Percentiles rank a stretch among this genome's conserved stretches.
Conservation (phyloP, 2,797 vertebrate genomes). For the Gadopsis marmoratus region DNA sequence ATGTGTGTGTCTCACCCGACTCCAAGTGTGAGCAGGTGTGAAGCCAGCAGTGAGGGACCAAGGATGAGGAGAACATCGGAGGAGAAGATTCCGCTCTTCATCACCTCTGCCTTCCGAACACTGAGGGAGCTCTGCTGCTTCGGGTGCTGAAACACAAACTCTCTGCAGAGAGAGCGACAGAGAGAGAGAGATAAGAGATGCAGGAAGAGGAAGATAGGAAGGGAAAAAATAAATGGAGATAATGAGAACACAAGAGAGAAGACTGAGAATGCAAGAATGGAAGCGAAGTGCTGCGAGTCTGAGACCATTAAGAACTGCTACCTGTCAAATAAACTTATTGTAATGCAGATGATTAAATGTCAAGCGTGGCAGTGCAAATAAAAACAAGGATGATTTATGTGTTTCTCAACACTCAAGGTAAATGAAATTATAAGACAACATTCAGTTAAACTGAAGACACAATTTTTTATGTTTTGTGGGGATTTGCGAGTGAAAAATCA, state of each 20-base stretch:
- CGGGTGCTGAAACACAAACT: constrained; percentile 85
- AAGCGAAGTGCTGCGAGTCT: constrained; percentile 13
- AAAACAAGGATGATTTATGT: constrained; percentile 48
- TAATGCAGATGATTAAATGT: constrained; percentile 49
- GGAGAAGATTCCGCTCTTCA: constrained; percentile 85
- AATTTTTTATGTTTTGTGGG: not conserved
- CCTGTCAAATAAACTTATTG: constrained; percentile 61
- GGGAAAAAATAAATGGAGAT: constrained; percentile 39
- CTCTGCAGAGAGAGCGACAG: constrained; percentile 63
- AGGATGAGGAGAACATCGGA: constrained; percentile 83
- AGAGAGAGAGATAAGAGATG: constrained; percentile 30
- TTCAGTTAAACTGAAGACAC: constrained; percentile 19
- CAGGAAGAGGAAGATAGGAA: constrained; percentile 20
- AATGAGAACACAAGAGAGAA: constrained; percentile 65
- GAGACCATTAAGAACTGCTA: constrained; percentile 45
- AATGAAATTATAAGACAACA: constrained; percentile 37
- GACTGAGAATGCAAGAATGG: constrained; percentile 17
- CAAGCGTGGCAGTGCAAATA: constrained; percentile 44
- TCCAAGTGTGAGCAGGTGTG: constrained; percentile 86
- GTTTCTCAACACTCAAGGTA: constrained; percentile 38
- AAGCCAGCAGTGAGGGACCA: constrained; percentile 82
- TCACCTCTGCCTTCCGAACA: constrained; percentile 82
- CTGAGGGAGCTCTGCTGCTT: constrained; percentile 81
- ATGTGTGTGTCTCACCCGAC: constrained; percentile 76
- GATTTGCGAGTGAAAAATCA: not conserved